Evolutionary conservation across 1,140 invertebrate species (phyloP).

Genomic region (Neomicropteryx cornuta): DNA sequence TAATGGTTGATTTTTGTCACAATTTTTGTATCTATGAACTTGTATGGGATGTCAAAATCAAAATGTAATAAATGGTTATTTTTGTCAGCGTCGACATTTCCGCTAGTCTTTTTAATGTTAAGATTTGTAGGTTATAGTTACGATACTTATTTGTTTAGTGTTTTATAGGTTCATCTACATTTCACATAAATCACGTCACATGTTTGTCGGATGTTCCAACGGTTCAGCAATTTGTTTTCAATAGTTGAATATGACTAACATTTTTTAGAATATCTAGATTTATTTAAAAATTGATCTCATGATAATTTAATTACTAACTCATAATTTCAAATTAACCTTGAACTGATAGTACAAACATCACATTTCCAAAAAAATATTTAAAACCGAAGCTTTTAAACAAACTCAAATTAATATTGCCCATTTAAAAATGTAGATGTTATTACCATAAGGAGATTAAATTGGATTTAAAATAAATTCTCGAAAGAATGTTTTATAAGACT

Average conservation of each 20-base stretch:
- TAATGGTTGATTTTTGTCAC: no score
- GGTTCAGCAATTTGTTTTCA: slow-evolving; percentile 6
- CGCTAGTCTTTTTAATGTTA: no score
- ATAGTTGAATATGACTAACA: not conserved
- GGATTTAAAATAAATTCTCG: not conserved
- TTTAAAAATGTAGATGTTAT: not conserved
- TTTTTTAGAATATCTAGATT: slow-evolving; percentile 4
- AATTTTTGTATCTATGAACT: no score
- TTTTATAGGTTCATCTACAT: slow-evolving; percentile 8
- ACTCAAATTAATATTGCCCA: not conserved
- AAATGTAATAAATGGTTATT: no score
- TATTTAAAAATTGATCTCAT: slow-evolving; percentile 16
- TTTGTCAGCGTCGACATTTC: no score
- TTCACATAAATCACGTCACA: slow-evolving; percentile 3
- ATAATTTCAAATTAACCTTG: slow-evolving; percentile 11
- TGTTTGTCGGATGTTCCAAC: slow-evolving; percentile 5
- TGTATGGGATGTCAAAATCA: no score
- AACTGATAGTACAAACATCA: slow-evolving; percentile 15
- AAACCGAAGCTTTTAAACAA: not conserved
- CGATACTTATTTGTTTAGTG: slow-evolving; percentile 7
- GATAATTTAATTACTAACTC: slow-evolving; percentile 14
- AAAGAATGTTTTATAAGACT: not conserved
- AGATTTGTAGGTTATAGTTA: no score
- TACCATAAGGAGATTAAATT: no score
- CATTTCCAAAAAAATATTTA: slow-evolving; percentile 11